Evolutionary conservation across 2,888 invertebrate genomes (phyloP).

Genomic region (Eugnorisma glareosa): DNA sequence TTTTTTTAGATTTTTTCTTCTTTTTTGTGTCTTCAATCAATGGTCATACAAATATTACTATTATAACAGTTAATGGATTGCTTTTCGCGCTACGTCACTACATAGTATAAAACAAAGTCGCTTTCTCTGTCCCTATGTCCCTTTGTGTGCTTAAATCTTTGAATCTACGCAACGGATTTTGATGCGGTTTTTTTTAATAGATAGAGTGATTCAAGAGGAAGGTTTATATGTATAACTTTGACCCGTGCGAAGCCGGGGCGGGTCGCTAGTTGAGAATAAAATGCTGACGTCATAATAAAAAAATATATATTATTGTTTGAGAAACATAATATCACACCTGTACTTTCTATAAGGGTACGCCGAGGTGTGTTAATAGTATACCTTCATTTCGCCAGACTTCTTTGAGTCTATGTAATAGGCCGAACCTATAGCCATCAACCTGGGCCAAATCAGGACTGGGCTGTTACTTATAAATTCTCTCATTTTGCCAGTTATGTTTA

Average conservation of each 20-base stretch:
- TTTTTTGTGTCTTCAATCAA: neutral
- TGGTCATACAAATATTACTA: neutral
- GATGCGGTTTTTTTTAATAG: too few relatives aligned
- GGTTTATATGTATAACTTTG: too few relatives aligned
- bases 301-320: neutral
- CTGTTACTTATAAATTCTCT: too few relatives aligned
- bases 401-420: neutral
- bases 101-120: too few relatives aligned
- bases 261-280: too few relatives aligned
- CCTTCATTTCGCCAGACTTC: too few relatives aligned
- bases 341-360: neutral
- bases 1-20: neutral
- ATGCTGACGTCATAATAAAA: neutral
- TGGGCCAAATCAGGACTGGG: neutral
- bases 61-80: neutral
- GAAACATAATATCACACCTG: neutral
- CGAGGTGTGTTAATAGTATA: neutral
- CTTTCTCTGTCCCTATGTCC: too few relatives aligned
- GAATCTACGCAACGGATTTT: too few relatives aligned
- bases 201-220: too few relatives aligned
- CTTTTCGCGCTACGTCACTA: neutral
- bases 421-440: neutral
- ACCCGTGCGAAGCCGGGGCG: too few relatives aligned
- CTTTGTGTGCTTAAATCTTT: too few relatives aligned
- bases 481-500: too few relatives aligned